Evolutionary conservation across 2,113 vertebrate genomes (phyloP).

Genomic region (Picathartes gymnocephalus): DNA sequence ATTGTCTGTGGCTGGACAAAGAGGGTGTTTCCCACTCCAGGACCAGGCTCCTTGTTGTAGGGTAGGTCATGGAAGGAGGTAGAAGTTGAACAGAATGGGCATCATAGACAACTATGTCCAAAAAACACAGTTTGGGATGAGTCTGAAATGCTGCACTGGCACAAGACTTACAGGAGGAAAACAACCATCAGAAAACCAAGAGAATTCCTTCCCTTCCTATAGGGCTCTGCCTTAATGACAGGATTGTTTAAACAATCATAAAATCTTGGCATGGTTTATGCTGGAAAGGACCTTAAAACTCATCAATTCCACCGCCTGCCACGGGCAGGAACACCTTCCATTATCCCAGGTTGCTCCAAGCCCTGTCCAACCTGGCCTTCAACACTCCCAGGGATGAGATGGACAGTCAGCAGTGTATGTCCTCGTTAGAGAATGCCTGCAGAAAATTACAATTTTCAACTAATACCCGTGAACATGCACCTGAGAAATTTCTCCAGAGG

Average conservation of each 20-base stretch:
- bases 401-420: neutral
- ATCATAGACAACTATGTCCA: fast-evolving
- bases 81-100: neutral
- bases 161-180: neutral
- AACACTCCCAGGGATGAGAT: neutral
- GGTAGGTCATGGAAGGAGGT: neutral
- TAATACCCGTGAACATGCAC: neutral
- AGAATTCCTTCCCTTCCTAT: neutral
- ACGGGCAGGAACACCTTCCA: neutral
- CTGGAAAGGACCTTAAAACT: neutral
- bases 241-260: neutral
- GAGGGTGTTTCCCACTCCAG: neutral
- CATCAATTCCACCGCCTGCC: neutral
- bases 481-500: neutral
- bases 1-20: neutral
- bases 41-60: neutral
- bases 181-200: neutral
- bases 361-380: fast-evolving
- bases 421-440: neutral
- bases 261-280: neutral
- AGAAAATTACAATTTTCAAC: neutral
- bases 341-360: neutral
- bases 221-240: neutral
- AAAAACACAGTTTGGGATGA: neutral
- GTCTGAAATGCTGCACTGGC: neutral